Conservation (phyloP, 2,888 invertebrate genomes). For the Neocrepidodera transversa region DNA sequence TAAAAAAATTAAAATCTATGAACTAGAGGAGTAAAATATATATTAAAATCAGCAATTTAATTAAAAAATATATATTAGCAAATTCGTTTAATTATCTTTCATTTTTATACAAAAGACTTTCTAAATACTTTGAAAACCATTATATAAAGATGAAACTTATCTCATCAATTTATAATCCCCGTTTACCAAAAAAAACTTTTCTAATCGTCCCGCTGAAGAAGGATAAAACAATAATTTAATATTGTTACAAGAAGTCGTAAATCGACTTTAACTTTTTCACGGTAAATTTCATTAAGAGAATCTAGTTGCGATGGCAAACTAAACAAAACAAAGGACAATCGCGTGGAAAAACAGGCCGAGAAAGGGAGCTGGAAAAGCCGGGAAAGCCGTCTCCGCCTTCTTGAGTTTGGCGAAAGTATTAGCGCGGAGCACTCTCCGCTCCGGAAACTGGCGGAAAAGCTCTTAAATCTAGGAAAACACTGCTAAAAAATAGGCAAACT, state of each 20-base stretch:
- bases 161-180: too few species aligned
- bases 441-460: conserved; percentile 44
- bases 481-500: conserved; percentile 2
- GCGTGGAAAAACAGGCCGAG: conserved; percentile 34
- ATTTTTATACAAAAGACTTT: too few species aligned
- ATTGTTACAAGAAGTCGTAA: conserved; percentile 24
- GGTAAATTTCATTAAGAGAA: conserved; percentile 36
- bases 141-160: too few species aligned
- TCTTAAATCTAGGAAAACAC: conserved; percentile 10
- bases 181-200: too few species aligned
- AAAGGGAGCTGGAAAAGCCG: conserved; percentile 15
- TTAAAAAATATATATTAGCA: too few species aligned
- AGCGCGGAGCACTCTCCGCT: conserved; percentile 44
- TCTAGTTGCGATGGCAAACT: conserved; percentile 33
- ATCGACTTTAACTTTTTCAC: conserved; percentile 28
- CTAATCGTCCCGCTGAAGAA: too few species aligned
- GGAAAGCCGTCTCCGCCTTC: conserved; percentile 36
- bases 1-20: too few species aligned
- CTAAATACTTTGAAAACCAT: too few species aligned
- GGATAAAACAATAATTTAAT: conserved; percentile 21
- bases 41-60: too few species aligned
- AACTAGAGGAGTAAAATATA: too few species aligned
- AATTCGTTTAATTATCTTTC: too few species aligned
- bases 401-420: conserved; percentile 46
- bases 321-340: conserved; percentile 37